Base-by-base conservation (phyloP, 1,140 invertebrate genomes). In the Kradibia gibbosae region DNA sequence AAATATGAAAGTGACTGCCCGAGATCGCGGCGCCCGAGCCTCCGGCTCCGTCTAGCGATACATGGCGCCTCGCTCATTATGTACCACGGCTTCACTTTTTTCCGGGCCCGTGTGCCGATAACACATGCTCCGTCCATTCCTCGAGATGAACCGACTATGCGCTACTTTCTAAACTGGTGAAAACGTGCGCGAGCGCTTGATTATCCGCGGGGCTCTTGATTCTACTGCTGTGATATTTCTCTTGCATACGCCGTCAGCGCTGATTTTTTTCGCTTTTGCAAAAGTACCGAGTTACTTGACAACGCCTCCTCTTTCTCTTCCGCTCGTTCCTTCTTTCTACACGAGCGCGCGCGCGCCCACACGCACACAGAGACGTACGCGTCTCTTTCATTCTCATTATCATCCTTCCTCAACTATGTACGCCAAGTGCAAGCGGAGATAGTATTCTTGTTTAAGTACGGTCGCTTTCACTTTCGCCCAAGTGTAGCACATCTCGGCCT, bases 1-100 rank as follows among this genome's bases (percentile, higher is more conserved):
- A 91, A 91, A 91, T 91, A 91, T 91, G 90, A 91, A 91, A 91
- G 90, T 91, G 89, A 88, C 90, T 89, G 88, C 71, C 39, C 36
- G 65, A 22, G 22, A 57, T 62, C 34, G 77, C 67, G 62, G 74
- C 80, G 84, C 82, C 80, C 48, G 22, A 25, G 45, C 45, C 48
- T 53, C n/a, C 25, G n/a, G 71, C 45, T 31, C 71, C 48, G 71
- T 48, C 45, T 36, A 31, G 45, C 71, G 71, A 53, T 31, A 3
- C 71, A 17, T 45, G 13, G 25, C 3, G 60, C 25, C 34, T 36
- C 62, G 34, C 17, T 8, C 0, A 10, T n/a, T 11, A 7, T n/a
- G 7, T 28, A 11, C 34, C 34, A n/a, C n/a, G 17, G 31, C 31
- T 65, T 67, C 62, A n/a, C 20, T 67, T 39, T 67, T n/a, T n/a